Evolutionary conservation across 2,797 vertebrate species (phyloP).

Genomic region (Lepilemur septentrionalis): DNA sequence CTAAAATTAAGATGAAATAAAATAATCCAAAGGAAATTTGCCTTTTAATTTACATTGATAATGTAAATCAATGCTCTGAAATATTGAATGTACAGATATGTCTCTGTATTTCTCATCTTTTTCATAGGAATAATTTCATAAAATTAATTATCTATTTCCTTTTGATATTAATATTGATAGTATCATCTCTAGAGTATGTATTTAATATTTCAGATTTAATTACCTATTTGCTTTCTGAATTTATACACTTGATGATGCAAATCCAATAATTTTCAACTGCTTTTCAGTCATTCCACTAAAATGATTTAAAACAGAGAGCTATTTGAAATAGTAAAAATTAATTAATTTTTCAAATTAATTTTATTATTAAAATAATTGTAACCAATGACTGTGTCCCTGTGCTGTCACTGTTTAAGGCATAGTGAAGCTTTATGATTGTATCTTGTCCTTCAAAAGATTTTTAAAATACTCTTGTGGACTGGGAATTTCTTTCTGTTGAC

Average conservation of each 20-base stretch:
- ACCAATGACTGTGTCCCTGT: not conserved
- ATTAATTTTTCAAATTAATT: constrained; percentile 3
- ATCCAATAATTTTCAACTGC: not conserved
- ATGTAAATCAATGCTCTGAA: not conserved
- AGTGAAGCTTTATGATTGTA: not conserved
- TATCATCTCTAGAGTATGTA: not conserved
- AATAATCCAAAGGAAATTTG: not conserved
- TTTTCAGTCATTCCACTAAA: not conserved
- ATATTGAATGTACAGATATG: not conserved
- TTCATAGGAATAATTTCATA: not conserved
- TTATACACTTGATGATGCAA: not conserved
- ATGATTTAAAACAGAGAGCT: not conserved
- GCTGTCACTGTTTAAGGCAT: not conserved
- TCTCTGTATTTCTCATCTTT: not conserved
- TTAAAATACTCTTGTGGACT: not conserved
- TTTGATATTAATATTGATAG: not conserved
- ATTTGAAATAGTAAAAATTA: not conserved
- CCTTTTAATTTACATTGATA: not conserved
- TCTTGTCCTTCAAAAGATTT: not conserved
- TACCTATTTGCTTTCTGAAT: not conserved
- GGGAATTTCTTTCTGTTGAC: not conserved
- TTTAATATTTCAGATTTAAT: not conserved
- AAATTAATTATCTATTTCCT: not conserved
- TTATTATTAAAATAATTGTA: not conserved
- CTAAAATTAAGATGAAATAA: not conserved